phyloP scores from a whole-genome alignment of 2,797 vertebrate genomes.

The Pygocentrus nattereri region DNA sequence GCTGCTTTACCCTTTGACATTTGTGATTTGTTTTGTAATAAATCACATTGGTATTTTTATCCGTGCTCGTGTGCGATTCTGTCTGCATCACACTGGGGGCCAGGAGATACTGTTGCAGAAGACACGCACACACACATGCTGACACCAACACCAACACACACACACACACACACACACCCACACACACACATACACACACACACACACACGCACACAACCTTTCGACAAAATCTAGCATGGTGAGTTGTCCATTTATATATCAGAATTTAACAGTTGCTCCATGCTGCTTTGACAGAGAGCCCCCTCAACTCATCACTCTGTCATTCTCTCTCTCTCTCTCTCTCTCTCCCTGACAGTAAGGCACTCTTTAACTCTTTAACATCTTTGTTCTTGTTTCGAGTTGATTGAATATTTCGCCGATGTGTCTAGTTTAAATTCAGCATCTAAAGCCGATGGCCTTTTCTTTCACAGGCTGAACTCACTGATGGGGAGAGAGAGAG shows the following conservation, averaged over 20 bases:
- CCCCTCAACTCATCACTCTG: constrained; percentile 6
- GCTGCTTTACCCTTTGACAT: no score
- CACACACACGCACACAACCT: neutral
- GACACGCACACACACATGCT: neutral
- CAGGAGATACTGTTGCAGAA: constrained; percentile 27
- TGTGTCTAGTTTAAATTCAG: constrained; percentile 54
- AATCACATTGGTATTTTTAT: no score
- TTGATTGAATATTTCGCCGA: constrained; percentile 53
- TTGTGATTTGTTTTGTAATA: no score
- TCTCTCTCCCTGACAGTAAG: neutral
- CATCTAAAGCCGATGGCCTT: constrained; percentile 39
- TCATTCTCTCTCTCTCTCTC: neutral
- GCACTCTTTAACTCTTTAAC: constrained; percentile 22
- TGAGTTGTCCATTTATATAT: constrained; percentile 23
- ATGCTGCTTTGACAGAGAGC: constrained; percentile 9
- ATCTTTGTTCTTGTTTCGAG: constrained; percentile 50
- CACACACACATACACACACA: neutral
- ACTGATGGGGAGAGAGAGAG: neutral
- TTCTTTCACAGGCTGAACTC: constrained; percentile 46
- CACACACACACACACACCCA: constrained; percentile 8
- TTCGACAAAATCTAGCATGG: constrained; percentile 32
- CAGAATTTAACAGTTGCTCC: neutral
- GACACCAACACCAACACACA: no score
- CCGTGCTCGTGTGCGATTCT: no score
- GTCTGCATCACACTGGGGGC: no score